phyloP scores from a whole-genome alignment of 2,113 vertebrate genomes.

The Leucosticte australis region DNA sequence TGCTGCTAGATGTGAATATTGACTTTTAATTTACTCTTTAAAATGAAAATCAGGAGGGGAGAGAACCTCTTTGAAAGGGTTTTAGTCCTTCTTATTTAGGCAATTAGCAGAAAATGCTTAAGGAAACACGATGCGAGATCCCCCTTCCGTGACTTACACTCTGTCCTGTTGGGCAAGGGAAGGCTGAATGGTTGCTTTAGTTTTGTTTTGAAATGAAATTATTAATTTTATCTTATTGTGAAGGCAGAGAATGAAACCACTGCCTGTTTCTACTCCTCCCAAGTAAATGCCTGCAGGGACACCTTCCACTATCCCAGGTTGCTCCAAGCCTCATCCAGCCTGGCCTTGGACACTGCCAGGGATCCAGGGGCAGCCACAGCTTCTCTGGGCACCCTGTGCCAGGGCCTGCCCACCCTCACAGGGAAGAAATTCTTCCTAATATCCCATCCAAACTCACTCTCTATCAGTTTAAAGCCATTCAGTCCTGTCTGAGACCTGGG shows the following conservation, averaged over 20 bases:
- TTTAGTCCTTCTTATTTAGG: constrained; percentile 12
- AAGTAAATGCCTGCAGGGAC: background rate
- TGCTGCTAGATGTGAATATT: constrained; percentile 4
- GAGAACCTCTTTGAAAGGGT: background rate
- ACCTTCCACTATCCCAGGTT: background rate
- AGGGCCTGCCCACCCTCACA: accelerated
- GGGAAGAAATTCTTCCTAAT: background rate
- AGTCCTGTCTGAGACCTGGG: background rate
- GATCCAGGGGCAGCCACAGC: background rate
- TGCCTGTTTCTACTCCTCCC: background rate
- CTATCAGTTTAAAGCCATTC: background rate
- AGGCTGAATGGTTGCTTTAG: background rate
- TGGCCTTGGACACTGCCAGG: background rate
- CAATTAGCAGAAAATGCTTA: background rate
- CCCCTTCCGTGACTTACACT: background rate
- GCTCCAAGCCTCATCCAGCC: background rate
- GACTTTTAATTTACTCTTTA: constrained; percentile 41
- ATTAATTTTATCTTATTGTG: background rate
- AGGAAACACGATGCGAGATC: background rate
- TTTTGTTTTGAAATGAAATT: constrained; percentile 1
- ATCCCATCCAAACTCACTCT: too few relatives aligned
- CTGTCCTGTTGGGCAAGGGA: background rate
- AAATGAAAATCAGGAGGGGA: background rate
- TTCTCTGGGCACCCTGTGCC: background rate
- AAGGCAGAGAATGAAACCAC: background rate